phyloP scores from a whole-genome alignment of 2,113 vertebrate species.

The Oplegnathus fasciatus region DNA sequence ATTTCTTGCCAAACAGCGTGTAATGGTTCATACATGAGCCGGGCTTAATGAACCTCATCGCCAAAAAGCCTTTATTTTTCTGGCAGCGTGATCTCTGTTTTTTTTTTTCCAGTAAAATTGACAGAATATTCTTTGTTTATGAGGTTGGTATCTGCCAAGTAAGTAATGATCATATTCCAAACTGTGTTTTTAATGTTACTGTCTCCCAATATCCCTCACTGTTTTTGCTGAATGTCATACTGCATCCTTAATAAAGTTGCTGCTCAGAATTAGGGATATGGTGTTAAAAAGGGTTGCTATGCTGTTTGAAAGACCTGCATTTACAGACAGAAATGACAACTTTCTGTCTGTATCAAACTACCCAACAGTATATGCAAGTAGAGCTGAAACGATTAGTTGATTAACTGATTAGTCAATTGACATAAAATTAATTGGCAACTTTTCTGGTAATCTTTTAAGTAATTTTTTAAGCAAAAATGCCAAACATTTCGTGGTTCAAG shows the following conservation, averaged over 20 bases:
- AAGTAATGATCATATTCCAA: slow-evolving; percentile 27
- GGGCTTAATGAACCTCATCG: slow-evolving; percentile 4
- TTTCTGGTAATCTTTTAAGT: too few relatives aligned
- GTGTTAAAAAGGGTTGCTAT: background rate
- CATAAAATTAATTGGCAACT: too few relatives aligned
- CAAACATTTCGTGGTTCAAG: too few relatives aligned
- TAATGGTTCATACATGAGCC: slow-evolving; percentile 35
- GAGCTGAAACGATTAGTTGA: too few relatives aligned
- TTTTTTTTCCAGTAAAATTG: background rate
- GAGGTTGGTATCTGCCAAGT: slow-evolving; percentile 28
- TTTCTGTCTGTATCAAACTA: background rate
- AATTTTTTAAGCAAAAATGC: too few relatives aligned
- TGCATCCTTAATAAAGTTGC: slow-evolving; percentile 31
- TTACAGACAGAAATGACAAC: background rate
- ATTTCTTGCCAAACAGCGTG: slow-evolving; percentile 54
- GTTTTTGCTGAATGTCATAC: slow-evolving; percentile 30
- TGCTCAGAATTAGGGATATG: background rate
- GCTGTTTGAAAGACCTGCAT: background rate
- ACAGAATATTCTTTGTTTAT: slow-evolving; percentile 35
- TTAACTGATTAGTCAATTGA: too few relatives aligned
- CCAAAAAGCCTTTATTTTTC: slow-evolving; percentile 47
- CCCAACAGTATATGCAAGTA: too few relatives aligned
- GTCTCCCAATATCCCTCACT: slow-evolving; percentile 4
- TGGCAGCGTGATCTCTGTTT: slow-evolving; percentile 14
- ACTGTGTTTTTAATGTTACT: slow-evolving; percentile 2